phyloP scores from a whole-genome alignment of 2,797 vertebrate species.

The Trachops cirrhosus region DNA sequence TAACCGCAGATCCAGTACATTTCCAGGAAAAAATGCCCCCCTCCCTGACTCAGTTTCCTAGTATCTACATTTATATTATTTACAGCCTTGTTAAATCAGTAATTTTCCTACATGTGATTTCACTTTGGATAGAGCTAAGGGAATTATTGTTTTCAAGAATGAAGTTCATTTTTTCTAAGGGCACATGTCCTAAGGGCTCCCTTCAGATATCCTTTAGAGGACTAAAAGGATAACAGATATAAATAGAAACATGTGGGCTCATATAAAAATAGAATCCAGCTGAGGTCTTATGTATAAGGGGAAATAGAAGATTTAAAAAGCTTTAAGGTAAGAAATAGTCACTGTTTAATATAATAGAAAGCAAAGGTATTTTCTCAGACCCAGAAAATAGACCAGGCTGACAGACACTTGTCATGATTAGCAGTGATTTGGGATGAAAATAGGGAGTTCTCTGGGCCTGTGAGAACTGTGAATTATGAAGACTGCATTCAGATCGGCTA shows the following conservation, averaged over 20 bases:
- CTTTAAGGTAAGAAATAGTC: neutral
- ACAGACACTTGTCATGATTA: neutral
- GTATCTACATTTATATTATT: neutral
- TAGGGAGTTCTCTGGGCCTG: neutral
- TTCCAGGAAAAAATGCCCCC: neutral
- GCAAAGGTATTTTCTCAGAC: slow-evolving; percentile 16
- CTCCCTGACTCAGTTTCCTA: neutral
- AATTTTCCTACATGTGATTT: neutral
- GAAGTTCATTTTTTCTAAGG: neutral
- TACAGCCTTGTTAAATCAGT: neutral
- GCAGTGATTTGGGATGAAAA: slow-evolving; percentile 17
- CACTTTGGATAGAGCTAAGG: neutral
- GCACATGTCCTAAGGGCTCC: neutral
- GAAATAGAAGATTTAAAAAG: neutral
- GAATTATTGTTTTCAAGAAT: slow-evolving; percentile 14
- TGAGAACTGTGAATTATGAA: neutral
- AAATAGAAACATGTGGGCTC: neutral
- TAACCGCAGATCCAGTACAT: neutral
- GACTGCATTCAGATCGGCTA: neutral
- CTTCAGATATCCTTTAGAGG: neutral
- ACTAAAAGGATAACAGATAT: neutral
- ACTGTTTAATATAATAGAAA: neutral
- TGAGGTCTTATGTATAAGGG: neutral
- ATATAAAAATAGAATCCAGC: slow-evolving; percentile 13
- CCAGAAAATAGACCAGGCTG: neutral